Evolutionary conservation across 2,797 vertebrate species (phyloP).

Genomic region (Lutjanus campechanus): DNA sequence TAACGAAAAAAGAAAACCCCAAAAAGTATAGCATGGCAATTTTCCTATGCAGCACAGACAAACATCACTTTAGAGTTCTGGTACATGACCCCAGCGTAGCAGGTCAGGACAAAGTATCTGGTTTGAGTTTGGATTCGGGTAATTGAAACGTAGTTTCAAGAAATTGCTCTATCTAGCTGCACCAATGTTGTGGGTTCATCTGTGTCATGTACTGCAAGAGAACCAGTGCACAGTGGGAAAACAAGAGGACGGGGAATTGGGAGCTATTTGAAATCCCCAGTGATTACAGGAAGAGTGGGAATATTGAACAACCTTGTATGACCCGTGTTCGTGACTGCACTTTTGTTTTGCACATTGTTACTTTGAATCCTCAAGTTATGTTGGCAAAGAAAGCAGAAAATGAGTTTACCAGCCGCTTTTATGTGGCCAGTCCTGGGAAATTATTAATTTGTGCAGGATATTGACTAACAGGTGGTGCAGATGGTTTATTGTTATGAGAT

Average conservation of each 20-base stretch:
- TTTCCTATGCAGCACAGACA: too few relatives aligned
- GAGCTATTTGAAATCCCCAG: not conserved
- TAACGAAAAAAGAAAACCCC: too few relatives aligned
- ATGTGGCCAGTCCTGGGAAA: not conserved
- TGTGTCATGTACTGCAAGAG: not conserved
- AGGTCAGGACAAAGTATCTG: constrained; percentile 9
- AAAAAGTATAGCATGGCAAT: too few relatives aligned
- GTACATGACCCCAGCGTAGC: not conserved
- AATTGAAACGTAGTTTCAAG: not conserved
- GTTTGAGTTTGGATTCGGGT: not conserved
- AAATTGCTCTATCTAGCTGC: not conserved
- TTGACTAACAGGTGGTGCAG: constrained; percentile 17
- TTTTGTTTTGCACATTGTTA: not conserved
- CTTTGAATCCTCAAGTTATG: not conserved
- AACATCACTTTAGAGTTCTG: not conserved
- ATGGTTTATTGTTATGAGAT: constrained; percentile 28
- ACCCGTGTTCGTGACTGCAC: not conserved
- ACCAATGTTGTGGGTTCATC: not conserved
- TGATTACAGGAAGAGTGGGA: not conserved
- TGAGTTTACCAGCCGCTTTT: not conserved
- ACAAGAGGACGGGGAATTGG: not conserved
- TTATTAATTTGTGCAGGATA: constrained; percentile 4
- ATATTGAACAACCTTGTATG: not conserved
- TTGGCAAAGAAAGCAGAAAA: not conserved
- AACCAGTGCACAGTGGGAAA: not conserved